Base-by-base conservation (phyloP, 2,797 vertebrate genomes). In the Helicolenus hilgendorfi region DNA sequence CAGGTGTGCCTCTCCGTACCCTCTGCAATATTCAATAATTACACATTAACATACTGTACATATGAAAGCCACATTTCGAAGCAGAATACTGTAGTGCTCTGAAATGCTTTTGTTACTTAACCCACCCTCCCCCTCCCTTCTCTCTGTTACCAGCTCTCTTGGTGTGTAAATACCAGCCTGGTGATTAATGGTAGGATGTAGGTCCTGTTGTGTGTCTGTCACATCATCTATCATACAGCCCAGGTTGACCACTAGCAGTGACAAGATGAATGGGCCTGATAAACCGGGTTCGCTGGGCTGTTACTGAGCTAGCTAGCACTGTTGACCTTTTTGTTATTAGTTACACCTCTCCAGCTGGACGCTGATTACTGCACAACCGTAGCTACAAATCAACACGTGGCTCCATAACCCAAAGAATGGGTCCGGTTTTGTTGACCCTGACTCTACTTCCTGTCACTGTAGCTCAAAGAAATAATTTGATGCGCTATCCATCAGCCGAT, bases 201-300 rank as follows among this genome's bases (percentile, higher is more conserved):
- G 71, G 89, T 94, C 92, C 88, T 91, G 94, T 92, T 91, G 94
- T 91, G 90, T 80, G 79, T 91, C 79, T 89, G 93, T 94, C 95
- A 95, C 77, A 59, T 88, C 94, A 96, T 97, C 93, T 75, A 94
- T 97, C 95, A 97, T 84, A 81, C 76, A 89, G 90, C 89, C 90
- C 83, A 70, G 58, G 77, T 93, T 95, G 90, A 94, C 91, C 89
- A 92, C 84, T 85, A 89, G 88, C 63, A 26, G 72, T 81, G 90
- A 96, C 92, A 95, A 96, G 96, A 97, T 90, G 72, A 96, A 97
- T 92, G 90, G 68, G 20, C 38, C 49, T 45, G 64, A 87, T 87
- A 29, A 87, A 60, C 27, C 24, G 3, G 67, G 70, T 81, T 70
- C 77, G 70, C 68, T 89, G 70, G 59, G 64, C 49, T 78, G 41